Base-by-base conservation (phyloP, 2,888 invertebrate genomes). In the Chelonus formosanus region DNA sequence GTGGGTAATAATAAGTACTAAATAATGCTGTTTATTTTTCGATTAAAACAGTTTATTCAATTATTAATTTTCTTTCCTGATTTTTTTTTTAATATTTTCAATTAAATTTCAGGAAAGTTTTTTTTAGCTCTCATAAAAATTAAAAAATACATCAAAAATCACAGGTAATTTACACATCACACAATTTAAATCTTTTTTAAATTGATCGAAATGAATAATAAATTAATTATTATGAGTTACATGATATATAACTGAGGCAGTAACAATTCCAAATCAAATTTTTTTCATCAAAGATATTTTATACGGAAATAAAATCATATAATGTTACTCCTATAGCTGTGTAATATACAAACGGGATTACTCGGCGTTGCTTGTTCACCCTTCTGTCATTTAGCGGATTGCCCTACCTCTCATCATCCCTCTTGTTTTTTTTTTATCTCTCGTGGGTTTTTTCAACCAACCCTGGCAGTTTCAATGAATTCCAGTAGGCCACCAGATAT, bases 291-390 rank as follows among this genome's bases (percentile, higher is more conserved):
- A 20, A 2, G 20, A 20, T 20, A 20, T 20, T 20, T 20, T 20
- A 20, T 20, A 20, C 20, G 20, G 20, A 20, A 20, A 20, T 20
- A 20, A 20, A 20, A 20, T 20, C 20, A 20, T 20, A 20, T 20
- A 20, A 20, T 20, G 20, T 20, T 20, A 20, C 20, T 20, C 20
- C 20, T 74, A 71, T 67, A 66, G 72, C 65, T 65, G 67, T 74
- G 74, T 78, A 76, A 78, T 80, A 78, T 79, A 78, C 75, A 78
- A 80, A 78, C 73, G 70, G 76, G 75, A 80, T 80, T 76, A 76
- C 69, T 67, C 50, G 36, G 58, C 45, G 58, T 59, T 59, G 35
- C 56, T 65, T 58, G 57, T 69, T 68, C 63, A 69, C 69, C 71
- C 73, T 72, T 70, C 68, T 72, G 67, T 74, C 69, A 73, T 71